phyloP scores from a whole-genome alignment of 1,140 invertebrate species.

The Aphelenchoides fujianensis region DNA sequence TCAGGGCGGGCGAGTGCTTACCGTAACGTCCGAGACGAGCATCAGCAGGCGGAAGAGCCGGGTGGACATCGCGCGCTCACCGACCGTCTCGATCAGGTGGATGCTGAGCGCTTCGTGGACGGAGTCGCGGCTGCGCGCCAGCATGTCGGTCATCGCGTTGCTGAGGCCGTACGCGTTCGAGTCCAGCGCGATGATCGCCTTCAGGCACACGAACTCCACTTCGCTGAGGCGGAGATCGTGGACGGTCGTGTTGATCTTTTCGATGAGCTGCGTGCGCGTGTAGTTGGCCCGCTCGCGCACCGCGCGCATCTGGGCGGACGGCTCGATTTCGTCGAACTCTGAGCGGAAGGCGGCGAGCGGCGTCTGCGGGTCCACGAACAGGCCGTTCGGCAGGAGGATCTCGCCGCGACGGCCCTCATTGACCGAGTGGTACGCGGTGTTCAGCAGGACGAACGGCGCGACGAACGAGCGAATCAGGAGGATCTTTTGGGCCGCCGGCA shows the following conservation, averaged over 20 bases:
- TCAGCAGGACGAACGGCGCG: constrained; percentile 39
- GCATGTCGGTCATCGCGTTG: constrained; percentile 25
- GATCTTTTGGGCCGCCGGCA: constrained; percentile 47
- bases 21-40: constrained; percentile 52
- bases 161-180: constrained; percentile 45
- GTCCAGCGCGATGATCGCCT: constrained; percentile 58
- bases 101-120: constrained; percentile 56
- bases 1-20: constrained; percentile 16
- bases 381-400: constrained; percentile 45
- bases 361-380: constrained; percentile 31
- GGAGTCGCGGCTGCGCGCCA: constrained; percentile 49
- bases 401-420: constrained; percentile 20
- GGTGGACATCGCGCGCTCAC: constrained; percentile 38
- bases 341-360: constrained; percentile 9
- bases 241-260: constrained; percentile 8
- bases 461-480: constrained; percentile 33
- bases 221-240: constrained; percentile 34
- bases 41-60: constrained; percentile 53
- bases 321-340: neutral
- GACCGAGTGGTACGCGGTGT: constrained; percentile 34
- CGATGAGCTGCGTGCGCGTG: neutral
- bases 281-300: neutral
- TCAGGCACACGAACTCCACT: constrained; percentile 54
- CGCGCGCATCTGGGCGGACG: neutral
- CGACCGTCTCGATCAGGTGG: constrained; percentile 39